Conservation (phyloP, 2,888 invertebrate genomes). For the Chesias legatella region DNA sequence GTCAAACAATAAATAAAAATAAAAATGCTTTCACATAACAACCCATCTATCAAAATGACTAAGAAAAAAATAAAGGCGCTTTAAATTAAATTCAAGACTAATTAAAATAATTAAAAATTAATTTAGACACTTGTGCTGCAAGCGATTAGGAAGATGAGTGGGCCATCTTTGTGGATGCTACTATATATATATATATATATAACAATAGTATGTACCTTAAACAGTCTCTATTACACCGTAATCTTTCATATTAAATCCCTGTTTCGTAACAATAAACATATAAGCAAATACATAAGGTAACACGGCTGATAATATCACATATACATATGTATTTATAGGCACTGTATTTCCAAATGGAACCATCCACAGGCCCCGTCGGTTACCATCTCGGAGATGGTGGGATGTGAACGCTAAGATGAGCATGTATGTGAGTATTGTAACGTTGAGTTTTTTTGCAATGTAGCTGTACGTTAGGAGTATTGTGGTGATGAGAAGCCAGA, state of each 20-base stretch:
- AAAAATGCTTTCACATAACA: too few species aligned
- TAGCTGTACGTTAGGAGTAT: slow-evolving; percentile 45
- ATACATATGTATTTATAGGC: slow-evolving; percentile 46
- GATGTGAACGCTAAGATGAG: slow-evolving; percentile 52
- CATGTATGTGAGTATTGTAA: slow-evolving; percentile 54
- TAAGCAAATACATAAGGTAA: slow-evolving; percentile 49
- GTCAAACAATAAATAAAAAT: too few species aligned
- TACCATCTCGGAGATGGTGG: slow-evolving; percentile 62
- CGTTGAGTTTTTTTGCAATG: slow-evolving; percentile 42
- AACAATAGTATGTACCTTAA: too few species aligned
- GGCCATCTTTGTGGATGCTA: too few species aligned
- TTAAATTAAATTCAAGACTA: too few species aligned
- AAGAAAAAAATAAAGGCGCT: too few species aligned
- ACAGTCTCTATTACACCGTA: slow-evolving; percentile 78
- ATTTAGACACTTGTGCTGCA: too few species aligned
- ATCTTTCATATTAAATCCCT: slow-evolving; percentile 17
- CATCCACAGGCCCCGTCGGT: slow-evolving; percentile 61
- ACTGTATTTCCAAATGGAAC: slow-evolving; percentile 58
- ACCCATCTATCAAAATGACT: too few species aligned
- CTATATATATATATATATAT: too few species aligned
- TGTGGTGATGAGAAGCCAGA: slow-evolving; percentile 45
- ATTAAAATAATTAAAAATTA: too few species aligned
- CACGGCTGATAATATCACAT: slow-evolving; percentile 40
- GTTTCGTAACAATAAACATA: slow-evolving; percentile 40
- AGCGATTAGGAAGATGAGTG: too few species aligned